A percentile compares a stretch with the other conserved stretches of the same genome.
These are phyloP conservation scores for Melanostigma gelatinosum DNA, from an alignment of 2,113 vertebrate genomes.

Conservation along the genomic window DNA sequence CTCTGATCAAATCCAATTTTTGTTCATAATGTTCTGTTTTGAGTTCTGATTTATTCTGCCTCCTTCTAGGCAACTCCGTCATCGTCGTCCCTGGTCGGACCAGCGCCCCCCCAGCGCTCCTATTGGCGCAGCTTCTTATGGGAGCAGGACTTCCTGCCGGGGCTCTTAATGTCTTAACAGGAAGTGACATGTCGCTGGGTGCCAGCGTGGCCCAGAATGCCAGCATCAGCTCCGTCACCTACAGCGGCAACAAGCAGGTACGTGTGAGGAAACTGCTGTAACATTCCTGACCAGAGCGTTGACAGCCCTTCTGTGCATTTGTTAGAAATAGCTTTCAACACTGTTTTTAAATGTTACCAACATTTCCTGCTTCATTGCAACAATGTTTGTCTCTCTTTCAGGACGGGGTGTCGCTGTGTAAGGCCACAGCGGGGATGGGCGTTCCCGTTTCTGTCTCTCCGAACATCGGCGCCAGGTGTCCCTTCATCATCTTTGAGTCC, in stretches of 20 bases:
- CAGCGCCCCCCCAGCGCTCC: constrained; percentile 67
- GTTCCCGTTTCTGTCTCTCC: constrained; percentile 71
- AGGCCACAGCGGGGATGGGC: constrained; percentile 66
- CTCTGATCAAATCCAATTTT: background rate
- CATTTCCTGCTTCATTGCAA: background rate
- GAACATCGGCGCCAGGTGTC: constrained; percentile 71
- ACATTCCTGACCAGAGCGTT: background rate
- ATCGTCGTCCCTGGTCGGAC: constrained; percentile 71
- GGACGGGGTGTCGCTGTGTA: constrained; percentile 66
- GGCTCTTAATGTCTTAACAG: constrained; percentile 79
- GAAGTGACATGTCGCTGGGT: constrained; percentile 64
- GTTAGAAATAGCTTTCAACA: background rate
- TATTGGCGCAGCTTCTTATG: constrained; percentile 79
- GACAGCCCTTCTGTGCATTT: background rate
- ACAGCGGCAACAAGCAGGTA: constrained; percentile 80
- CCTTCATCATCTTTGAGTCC: constrained; percentile 83
- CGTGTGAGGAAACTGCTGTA: background rate
- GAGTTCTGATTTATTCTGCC: background rate
- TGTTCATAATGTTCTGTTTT: background rate
- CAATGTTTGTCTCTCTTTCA: constrained; percentile 16
- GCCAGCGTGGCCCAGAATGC: constrained; percentile 68
- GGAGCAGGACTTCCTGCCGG: constrained; percentile 80
- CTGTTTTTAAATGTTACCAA: background rate
- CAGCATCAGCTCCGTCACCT: constrained; percentile 69
- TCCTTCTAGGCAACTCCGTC: constrained; percentile 80